Evolutionary conservation across 53 echinoderm and acorn worm species (phyloP).

Genomic region (Temnopleurus reevesii): DNA sequence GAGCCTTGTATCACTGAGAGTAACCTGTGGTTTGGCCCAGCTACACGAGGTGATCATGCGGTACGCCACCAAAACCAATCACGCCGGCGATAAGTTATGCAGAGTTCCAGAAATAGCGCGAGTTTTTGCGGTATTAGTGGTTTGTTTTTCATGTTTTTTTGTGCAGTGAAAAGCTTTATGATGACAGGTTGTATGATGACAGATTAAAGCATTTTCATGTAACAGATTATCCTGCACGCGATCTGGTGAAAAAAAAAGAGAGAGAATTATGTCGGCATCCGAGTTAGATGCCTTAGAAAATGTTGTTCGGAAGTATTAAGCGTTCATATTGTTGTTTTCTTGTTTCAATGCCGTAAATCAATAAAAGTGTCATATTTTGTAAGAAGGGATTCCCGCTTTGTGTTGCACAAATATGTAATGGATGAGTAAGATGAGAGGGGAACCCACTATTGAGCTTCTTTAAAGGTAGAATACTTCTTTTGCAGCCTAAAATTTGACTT

Average conservation of each 20-base stretch:
- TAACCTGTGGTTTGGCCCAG: background rate
- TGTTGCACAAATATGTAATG: too few species aligned
- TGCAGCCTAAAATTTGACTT: too few species aligned
- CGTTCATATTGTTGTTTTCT: too few species aligned
- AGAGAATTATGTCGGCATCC: background rate
- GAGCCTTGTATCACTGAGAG: too few species aligned
- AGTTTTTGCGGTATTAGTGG: conserved; percentile 6
- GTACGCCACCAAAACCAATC: conserved; percentile 13
- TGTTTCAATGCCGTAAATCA: too few species aligned
- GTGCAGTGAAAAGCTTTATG: background rate
- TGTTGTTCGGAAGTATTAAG: too few species aligned
- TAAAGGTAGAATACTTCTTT: too few species aligned
- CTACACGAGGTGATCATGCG: conserved; percentile 7
- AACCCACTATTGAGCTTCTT: too few species aligned
- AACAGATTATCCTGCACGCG: conserved; percentile 20
- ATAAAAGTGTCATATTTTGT: too few species aligned
- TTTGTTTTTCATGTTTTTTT: conserved; percentile 22
- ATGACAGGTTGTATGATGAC: conserved; percentile 33
- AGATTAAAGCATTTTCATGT: background rate
- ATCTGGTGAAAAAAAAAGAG: background rate
- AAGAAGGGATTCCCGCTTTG: too few species aligned
- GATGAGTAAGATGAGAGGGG: too few species aligned
- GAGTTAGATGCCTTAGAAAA: too few species aligned
- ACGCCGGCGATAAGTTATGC: background rate
- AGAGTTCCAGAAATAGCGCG: conserved; percentile 35